Percentiles rank a stretch among this genome's conserved stretches.
phyloP scores from a whole-genome alignment of 2,113 vertebrate species.

The Cettia cetti region DNA sequence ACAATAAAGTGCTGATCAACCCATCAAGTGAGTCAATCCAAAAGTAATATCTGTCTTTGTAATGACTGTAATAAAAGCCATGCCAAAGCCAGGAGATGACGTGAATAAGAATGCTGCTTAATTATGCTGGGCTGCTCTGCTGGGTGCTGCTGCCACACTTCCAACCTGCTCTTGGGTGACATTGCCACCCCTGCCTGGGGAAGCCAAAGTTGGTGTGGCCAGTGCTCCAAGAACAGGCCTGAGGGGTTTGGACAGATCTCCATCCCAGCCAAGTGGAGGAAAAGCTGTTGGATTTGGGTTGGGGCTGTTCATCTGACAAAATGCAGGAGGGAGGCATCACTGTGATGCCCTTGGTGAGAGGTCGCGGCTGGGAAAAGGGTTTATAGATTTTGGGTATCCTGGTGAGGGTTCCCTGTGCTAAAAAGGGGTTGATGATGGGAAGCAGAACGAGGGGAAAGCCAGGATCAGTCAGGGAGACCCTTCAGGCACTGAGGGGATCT shows the following conservation, averaged over 20 bases:
- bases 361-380: not conserved
- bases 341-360: not conserved
- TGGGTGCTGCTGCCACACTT: not conserved
- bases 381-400: not conserved
- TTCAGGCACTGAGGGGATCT: not conserved
- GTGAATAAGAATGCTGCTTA: slow-evolving; percentile 44
- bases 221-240: not conserved
- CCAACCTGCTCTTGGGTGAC: not conserved
- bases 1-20: slow-evolving; percentile 67
- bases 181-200: not conserved
- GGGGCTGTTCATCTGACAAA: not conserved
- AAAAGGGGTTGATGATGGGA: not conserved
- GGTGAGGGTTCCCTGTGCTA: not conserved
- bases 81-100: slow-evolving; percentile 40
- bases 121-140: slow-evolving; percentile 5
- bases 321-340: not conserved
- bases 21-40: slow-evolving; percentile 64
- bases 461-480: not conserved
- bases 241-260: not conserved
- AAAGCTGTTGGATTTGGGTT: not conserved
- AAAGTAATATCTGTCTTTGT: slow-evolving; percentile 65
- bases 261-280: not conserved
- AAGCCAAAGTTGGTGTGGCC: not conserved
- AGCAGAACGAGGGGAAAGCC: not conserved
- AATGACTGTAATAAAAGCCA: slow-evolving; percentile 62